phyloP scores from a whole-genome alignment of 1,140 invertebrate genomes.

The Andricus grossulariae region DNA sequence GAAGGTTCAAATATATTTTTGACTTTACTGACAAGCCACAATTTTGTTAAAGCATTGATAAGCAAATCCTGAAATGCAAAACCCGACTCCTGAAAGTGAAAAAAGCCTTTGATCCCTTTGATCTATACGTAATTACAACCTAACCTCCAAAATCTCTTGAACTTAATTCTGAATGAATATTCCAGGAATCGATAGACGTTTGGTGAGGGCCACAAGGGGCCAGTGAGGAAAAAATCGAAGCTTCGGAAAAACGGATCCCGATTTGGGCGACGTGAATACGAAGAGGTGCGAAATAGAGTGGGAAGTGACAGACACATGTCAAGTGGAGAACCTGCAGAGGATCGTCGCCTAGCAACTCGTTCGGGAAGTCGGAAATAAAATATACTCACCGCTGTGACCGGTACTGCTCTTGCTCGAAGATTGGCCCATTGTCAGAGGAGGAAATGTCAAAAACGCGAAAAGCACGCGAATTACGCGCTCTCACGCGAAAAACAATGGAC shows the following conservation, averaged over 20 bases:
- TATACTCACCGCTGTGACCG: slow-evolving; percentile 70
- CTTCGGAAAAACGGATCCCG: slow-evolving; percentile 40
- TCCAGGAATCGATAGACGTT: background rate
- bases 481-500: slow-evolving; percentile 47
- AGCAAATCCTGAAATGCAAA: background rate
- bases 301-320: slow-evolving; percentile 58
- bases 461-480: slow-evolving; percentile 51
- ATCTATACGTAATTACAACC: background rate
- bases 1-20: too few relatives aligned
- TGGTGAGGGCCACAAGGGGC: background rate
- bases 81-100: background rate
- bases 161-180: slow-evolving; percentile 10
- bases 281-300: background rate
- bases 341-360: slow-evolving; percentile 11
- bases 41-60: background rate
- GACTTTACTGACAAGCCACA: background rate
- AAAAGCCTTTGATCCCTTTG: too few relatives aligned
- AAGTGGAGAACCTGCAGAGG: slow-evolving; percentile 33
- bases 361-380: slow-evolving; percentile 21
- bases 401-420: slow-evolving; percentile 65
- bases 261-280: background rate
- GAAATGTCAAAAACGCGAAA: slow-evolving; percentile 45
- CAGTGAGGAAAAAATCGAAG: slow-evolving; percentile 42
- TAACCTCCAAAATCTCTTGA: slow-evolving; percentile 11
- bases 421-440: slow-evolving; percentile 64